These are phyloP conservation scores for Tetramorium bicarinatum DNA, from an alignment of 2,888 invertebrate species.

Conservation along the genomic window DNA sequence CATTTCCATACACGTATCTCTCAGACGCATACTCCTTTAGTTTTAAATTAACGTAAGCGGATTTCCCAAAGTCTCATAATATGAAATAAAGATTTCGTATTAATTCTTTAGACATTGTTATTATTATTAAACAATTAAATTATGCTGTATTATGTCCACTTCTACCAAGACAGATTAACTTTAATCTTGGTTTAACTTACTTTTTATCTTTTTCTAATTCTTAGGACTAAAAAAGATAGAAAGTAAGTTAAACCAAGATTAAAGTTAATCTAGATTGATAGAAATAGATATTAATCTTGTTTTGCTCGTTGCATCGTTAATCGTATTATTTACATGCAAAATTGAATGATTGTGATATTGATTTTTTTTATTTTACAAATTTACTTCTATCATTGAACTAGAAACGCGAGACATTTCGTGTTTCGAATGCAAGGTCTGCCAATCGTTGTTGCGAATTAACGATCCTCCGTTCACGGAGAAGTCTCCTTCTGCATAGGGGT, in stretches of 20 bases:
- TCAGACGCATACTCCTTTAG: not conserved
- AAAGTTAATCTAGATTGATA: no score
- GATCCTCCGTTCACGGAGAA: slow-evolving; percentile 78
- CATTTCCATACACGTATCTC: slow-evolving; percentile 29
- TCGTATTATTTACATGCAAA: not conserved
- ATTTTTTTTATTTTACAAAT: not conserved
- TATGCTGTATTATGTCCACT: not conserved
- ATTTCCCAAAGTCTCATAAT: not conserved
- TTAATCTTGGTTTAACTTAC: no score
- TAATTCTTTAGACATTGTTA: not conserved
- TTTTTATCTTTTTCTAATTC: no score
- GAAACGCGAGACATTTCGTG: not conserved
- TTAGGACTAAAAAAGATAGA: no score
- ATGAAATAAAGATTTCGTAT: not conserved
- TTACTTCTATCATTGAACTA: not conserved
- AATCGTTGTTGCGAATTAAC: slow-evolving; percentile 85
- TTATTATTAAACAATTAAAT: not conserved
- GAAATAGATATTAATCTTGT: not conserved
- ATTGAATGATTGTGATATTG: not conserved
- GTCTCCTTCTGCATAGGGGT: slow-evolving; percentile 66
- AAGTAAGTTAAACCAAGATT: no score
- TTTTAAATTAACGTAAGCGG: not conserved
- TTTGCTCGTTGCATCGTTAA: not conserved
- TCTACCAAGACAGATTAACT: no score
- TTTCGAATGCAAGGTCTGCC: slow-evolving; percentile 72